phyloP scores from a whole-genome alignment of 92 coral and sea anemone species.

The Paramuricea clavata region DNA sequence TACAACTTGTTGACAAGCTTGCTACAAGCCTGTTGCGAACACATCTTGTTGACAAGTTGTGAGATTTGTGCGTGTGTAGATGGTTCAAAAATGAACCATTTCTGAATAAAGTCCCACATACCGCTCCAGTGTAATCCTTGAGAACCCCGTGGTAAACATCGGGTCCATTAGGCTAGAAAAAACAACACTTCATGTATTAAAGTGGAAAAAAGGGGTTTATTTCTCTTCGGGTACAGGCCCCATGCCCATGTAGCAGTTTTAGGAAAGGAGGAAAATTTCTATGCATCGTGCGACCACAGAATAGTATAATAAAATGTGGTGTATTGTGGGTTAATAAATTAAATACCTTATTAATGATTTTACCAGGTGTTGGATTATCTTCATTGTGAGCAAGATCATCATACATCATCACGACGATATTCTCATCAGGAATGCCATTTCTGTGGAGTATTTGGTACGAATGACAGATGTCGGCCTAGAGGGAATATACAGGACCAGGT shows the following conservation, averaged over 20 bases:
- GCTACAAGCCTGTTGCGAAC: no score
- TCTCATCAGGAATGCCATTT: conserved; percentile 94
- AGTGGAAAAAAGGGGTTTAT: no score
- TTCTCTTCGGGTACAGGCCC: no score
- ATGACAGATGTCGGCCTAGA: conserved; percentile 94
- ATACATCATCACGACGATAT: conserved; percentile 99
- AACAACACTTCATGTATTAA: no score
- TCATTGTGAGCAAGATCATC: conserved; percentile 89
- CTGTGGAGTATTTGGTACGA: conserved; percentile 93
- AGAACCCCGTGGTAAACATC: conserved; percentile 88
- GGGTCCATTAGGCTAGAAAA: conserved; percentile 81
- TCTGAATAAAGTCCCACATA: conserved; percentile 34
- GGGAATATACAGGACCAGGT: neutral
- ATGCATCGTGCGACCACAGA: no score
- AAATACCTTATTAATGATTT: conserved; percentile 86
- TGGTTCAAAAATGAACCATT: no score
- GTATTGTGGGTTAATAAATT: neutral
- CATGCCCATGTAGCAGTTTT: no score
- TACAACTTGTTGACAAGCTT: no score
- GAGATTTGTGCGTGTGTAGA: no score
- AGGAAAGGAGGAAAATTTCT: no score
- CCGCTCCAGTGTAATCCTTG: conserved; percentile 84
- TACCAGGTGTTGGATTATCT: conserved; percentile 80
- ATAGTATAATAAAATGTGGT: no score
- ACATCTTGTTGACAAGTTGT: no score